Base-by-base conservation (phyloP, 2,888 invertebrate genomes). In the Polia nebulosa region DNA sequence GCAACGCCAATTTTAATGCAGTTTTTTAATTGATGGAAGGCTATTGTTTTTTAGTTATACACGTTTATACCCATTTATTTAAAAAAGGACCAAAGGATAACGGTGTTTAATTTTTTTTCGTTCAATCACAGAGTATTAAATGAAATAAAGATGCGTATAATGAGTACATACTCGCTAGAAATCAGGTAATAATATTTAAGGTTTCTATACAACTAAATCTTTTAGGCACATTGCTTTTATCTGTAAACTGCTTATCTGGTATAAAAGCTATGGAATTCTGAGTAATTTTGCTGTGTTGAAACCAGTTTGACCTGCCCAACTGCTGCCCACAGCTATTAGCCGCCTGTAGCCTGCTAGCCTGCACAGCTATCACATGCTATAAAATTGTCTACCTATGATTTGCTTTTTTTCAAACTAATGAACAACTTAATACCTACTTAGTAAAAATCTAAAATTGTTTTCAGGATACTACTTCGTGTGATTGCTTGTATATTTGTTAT, bases 131-230 rank as follows among this genome's bases (percentile, higher is more conserved):
- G 34, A 29, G 22, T 56, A 20, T 7, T 22, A 22, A 47, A 36
- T 17, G 13, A 61, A 17, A 25, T 61, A 20, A 6, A 34, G 27
- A 15, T 29, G 27, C 8, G 11, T 41, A 85, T 70, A 89, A 93
- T 93, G 93, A 83, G 89, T 77, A 93, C 90, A 89, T 89, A 87
- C 73, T 81, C 86, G 22, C 49, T 87, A 7, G 87, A 84, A 74
- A 86, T 64, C 78, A 89, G 84, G 84, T 87, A 34, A 64, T 72
- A 51, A 51, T 77, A 47, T 17, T 59, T 13, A 32, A 20, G 3
- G 13, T 32, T 53, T 36, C 3, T 20, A 41, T 15, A 51, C 9
- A 15, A 11, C 27, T 39, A 1, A 34, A 27, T 29, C 7, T 29
- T 6, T 29, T 22, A 44, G 7, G 13, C 8, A 15, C 29, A 55